A percentile compares a stretch with the other conserved stretches of the same genome.
These are phyloP conservation scores for Diplogasteroides magnus DNA, from an alignment of 1,140 invertebrate species.

Conservation along the genomic window DNA sequence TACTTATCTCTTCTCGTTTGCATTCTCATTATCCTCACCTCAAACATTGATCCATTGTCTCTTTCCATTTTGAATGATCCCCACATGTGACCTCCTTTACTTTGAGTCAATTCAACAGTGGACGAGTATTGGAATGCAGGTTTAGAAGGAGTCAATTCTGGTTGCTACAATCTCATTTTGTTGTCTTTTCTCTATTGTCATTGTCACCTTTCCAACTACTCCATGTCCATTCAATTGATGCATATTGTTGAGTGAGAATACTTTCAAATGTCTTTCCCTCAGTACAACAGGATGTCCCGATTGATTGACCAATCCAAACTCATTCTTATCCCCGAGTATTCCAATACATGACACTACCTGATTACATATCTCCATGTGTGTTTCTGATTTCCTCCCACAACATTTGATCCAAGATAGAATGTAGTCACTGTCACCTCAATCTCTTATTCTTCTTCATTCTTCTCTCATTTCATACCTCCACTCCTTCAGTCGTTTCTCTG, in stretches of 20 bases:
- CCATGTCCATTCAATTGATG: conserved; percentile 35
- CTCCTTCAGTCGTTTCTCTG: conserved; percentile 33
- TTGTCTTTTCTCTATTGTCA: neutral
- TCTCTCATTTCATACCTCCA: conserved; percentile 19
- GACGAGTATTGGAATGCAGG: conserved; percentile 40
- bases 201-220: conserved; percentile 25
- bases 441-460: conserved; percentile 1
- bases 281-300: conserved; percentile 28
- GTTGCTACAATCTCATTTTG: conserved; percentile 24
- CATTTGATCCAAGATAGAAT: conserved; percentile 38
- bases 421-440: conserved; percentile 35
- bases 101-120: conserved; percentile 36
- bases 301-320: conserved; percentile 30
- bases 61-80: conserved; percentile 39
- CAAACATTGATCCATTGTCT: conserved; percentile 39
- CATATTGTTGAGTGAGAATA: conserved; percentile 42
- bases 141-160: conserved; percentile 26
- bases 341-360: neutral
- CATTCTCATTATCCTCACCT: conserved; percentile 14
- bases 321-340: neutral
- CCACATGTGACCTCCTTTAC: conserved; percentile 45
- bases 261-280: conserved; percentile 35
- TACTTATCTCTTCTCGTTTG: neutral
- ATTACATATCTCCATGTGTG: conserved; percentile 43
- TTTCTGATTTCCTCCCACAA: conserved; percentile 29